Conservation (phyloP, 2,113 vertebrate species). For the Poeciliopsis occidentalis region DNA sequence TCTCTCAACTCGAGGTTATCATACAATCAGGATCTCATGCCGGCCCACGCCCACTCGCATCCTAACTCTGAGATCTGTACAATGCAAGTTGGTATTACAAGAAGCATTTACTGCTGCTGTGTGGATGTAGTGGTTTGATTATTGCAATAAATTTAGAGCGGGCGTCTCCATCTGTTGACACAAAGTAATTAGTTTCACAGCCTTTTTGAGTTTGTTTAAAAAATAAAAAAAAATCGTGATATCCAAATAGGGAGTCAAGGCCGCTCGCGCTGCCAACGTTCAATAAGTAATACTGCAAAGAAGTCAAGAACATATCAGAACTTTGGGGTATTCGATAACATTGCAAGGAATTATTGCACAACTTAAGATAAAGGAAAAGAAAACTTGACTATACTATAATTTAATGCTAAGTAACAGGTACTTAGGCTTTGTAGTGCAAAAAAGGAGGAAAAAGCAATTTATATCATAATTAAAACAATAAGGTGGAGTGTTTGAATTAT, state of each 20-base stretch:
- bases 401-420: constrained; percentile 79
- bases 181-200: constrained; percentile 66
- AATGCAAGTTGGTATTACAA: constrained; percentile 46
- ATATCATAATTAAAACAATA: constrained; percentile 68
- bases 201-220: constrained; percentile 60
- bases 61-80: constrained; percentile 31
- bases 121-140: constrained; percentile 66
- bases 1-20: background rate
- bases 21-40: background rate
- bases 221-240: constrained; percentile 41
- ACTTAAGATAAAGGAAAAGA: constrained; percentile 51
- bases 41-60: constrained; percentile 1
- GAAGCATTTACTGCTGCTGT: constrained; percentile 65
- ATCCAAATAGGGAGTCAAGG: constrained; percentile 57
- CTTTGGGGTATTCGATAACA: constrained; percentile 66
- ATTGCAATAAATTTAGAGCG: constrained; percentile 75
- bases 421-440: constrained; percentile 68
- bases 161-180: constrained; percentile 62
- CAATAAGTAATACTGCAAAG: constrained; percentile 64
- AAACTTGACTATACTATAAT: constrained; percentile 58
- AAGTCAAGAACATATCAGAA: constrained; percentile 69
- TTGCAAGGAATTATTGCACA: constrained; percentile 68
- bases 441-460: constrained; percentile 55
- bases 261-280: constrained; percentile 53
- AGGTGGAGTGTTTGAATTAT: constrained; percentile 69